Evolutionary conservation across 2,888 invertebrate genomes (phyloP).

Genomic region (Acleris holmiana): DNA sequence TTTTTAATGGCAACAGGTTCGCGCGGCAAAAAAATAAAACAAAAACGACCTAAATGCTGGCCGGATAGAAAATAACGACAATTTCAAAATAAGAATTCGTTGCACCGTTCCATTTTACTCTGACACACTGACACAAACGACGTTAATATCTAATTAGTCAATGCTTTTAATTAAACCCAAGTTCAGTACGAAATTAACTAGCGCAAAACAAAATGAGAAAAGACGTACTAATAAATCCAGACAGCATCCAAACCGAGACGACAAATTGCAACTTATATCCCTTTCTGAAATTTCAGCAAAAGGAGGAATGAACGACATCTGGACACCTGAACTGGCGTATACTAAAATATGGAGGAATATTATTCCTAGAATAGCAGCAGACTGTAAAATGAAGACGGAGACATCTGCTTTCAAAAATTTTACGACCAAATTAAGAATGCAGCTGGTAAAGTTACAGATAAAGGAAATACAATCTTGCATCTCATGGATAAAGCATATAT

Average conservation of each 20-base stretch:
- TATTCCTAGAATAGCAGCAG: constrained; percentile 83
- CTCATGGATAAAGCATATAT: constrained; percentile 38
- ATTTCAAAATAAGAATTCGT: constrained; percentile 1
- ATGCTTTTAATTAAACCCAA: constrained; percentile 69
- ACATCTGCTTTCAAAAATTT: constrained; percentile 78
- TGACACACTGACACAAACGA: constrained; percentile 65
- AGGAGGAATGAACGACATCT: constrained; percentile 70
- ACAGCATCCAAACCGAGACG: constrained; percentile 63
- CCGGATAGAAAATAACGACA: constrained; percentile 7
- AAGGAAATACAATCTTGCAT: constrained; percentile 42
- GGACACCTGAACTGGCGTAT: constrained; percentile 81
- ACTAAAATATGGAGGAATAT: constrained; percentile 72
- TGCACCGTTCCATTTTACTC: constrained; percentile 10
- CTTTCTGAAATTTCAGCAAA: constrained; percentile 63
- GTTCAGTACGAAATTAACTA: constrained; percentile 60
- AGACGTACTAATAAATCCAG: constrained; percentile 67
- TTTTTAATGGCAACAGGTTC: constrained; percentile 1
- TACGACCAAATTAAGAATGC: constrained; percentile 50
- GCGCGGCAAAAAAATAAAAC: neutral
- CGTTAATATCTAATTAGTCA: constrained; percentile 72
- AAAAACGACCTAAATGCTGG: neutral
- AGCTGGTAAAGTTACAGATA: constrained; percentile 37
- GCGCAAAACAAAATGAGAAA: constrained; percentile 50
- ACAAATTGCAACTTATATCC: constrained; percentile 63
- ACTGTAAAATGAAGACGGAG: constrained; percentile 80